These are phyloP conservation scores for Palloptera scutellata DNA, from an alignment of 2,888 invertebrate species.

Conservation along the genomic window DNA sequence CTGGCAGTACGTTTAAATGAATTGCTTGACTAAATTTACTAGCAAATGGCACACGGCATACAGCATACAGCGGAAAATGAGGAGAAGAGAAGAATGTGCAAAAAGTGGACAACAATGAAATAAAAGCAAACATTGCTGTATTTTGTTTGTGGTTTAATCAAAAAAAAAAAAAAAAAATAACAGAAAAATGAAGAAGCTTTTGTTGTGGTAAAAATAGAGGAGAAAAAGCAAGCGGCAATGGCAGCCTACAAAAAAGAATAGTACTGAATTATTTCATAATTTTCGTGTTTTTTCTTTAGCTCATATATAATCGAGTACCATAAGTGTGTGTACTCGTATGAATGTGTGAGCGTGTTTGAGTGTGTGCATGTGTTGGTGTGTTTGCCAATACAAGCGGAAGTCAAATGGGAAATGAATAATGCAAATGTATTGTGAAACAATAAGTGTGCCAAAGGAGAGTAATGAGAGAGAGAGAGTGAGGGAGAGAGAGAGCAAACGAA, in stretches of 20 bases:
- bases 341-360: not conserved
- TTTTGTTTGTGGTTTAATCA: not conserved
- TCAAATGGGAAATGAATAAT: slow-evolving; percentile 4
- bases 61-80: not conserved
- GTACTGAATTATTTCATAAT: too few relatives aligned
- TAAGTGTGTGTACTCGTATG: not conserved
- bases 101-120: not conserved
- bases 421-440: not conserved
- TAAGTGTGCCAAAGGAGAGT: too few relatives aligned
- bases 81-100: not conserved
- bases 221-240: not conserved
- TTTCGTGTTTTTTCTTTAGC: not conserved
- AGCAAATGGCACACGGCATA: too few relatives aligned
- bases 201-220: not conserved
- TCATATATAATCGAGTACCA: not conserved
- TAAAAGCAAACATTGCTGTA: not conserved
- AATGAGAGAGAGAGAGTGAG: too few relatives aligned
- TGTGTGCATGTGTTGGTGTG: not conserved
- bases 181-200: not conserved
- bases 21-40: too few relatives aligned
- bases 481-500: too few relatives aligned
- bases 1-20: slow-evolving; percentile 13
- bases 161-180: not conserved
- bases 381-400: not conserved
- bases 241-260: not conserved